phyloP scores from a whole-genome alignment of 2,888 invertebrate species.

The Drosophila birchii region DNA sequence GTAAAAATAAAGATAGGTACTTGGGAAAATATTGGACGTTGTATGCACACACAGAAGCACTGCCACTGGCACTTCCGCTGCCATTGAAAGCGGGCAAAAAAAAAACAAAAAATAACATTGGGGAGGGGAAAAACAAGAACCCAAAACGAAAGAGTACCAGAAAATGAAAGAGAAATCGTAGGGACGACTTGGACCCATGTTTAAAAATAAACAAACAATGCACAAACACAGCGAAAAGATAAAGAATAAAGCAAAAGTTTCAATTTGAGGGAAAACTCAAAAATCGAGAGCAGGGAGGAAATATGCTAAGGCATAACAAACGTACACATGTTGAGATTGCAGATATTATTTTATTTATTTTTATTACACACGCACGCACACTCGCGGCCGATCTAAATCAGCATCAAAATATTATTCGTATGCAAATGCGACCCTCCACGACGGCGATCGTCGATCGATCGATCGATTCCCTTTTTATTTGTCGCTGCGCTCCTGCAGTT shows the following conservation, averaged over 20 bases:
- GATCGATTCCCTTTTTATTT: slow-evolving; percentile 6
- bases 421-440: slow-evolving; percentile 51
- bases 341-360: slow-evolving; percentile 77
- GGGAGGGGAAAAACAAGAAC: slow-evolving; percentile 1
- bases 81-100: slow-evolving; percentile 60
- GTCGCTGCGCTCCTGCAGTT: slow-evolving; percentile 13
- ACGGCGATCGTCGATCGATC: slow-evolving; percentile 18
- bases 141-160: slow-evolving; percentile 19
- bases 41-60: slow-evolving; percentile 13
- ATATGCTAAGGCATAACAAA: slow-evolving; percentile 32
- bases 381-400: slow-evolving; percentile 50
- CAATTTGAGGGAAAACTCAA: slow-evolving; percentile 33
- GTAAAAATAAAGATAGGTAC: slow-evolving; percentile 25
- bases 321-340: slow-evolving; percentile 76
- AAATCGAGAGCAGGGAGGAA: slow-evolving; percentile 30
- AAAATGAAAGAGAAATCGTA: slow-evolving; percentile 23
- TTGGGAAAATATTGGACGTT: slow-evolving; percentile 24
- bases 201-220: slow-evolving; percentile 76
- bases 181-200: slow-evolving; percentile 57
- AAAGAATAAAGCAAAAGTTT: slow-evolving; percentile 41
- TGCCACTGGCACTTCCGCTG: slow-evolving; percentile 62
- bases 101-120: slow-evolving; percentile 2
- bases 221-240: slow-evolving; percentile 29
- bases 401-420: slow-evolving; percentile 66
- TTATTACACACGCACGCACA: slow-evolving; percentile 54